Base-by-base conservation (phyloP, 2,888 invertebrate genomes). In the Ennomos erosarius region DNA sequence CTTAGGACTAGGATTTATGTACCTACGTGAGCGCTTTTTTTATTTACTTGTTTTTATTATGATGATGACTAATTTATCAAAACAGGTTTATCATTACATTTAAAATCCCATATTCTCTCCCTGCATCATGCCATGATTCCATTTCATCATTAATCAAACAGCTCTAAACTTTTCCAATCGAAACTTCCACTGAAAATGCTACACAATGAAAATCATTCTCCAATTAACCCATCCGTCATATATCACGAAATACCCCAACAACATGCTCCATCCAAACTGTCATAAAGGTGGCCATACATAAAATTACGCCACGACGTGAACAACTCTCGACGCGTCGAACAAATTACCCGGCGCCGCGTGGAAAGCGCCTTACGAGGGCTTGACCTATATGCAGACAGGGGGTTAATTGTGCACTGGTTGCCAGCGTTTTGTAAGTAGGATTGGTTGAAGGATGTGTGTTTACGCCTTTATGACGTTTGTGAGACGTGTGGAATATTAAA, bases 361-460 rank as follows among this genome's bases (percentile, higher is more conserved):
- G 59, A 69, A 69, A 48, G 61, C 62, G 59, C 71, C 61, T 65
- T 63, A 64, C 50, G 67, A 53, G 67, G 62, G 71, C 81, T 85
- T 82, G 87, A 87, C 86, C 87, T 71, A 81, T 68, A 76, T 83
- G 59, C 64, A 55, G 67, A 55, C 65, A 61, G 68, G 69, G 71
- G 69, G 73, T 75, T 81, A 78, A 82, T 82, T 81, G 82, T 77
- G 65, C 65, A 65, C 73, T 38, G 56, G 49, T 53, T 55, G 49
- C 49, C 16, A 50, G 12, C 47, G 44, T 52, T 56, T 57, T 50
- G 49, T 53, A 42, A 12, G 44, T 40, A 45, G 35, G 51, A 62
- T 55, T 57, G 53, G 45, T 45, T 35, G 5, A 26, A 49, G 49
- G 57, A 57, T 49, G 46, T 56, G 34, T 61, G 49, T 57, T 50